These are phyloP conservation scores for Epinotia nisella DNA, from an alignment of 2,888 invertebrate species.

Conservation along the genomic window DNA sequence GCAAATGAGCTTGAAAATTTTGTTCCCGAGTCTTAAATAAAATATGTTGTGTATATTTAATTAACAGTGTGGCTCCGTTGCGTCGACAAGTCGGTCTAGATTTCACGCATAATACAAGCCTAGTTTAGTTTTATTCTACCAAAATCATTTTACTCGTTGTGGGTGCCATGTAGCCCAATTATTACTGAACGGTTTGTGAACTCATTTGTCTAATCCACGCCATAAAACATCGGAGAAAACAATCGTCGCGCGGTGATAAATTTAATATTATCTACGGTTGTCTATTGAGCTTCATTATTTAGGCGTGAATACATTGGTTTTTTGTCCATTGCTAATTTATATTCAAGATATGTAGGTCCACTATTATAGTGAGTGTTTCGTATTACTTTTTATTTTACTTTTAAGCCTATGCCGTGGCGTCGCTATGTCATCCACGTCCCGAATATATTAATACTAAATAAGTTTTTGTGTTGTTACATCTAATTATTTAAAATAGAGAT, in stretches of 20 bases:
- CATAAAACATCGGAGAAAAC: conserved; percentile 58
- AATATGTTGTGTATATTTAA: too few species aligned
- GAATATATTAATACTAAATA: conserved; percentile 78
- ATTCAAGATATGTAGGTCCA: conserved; percentile 71
- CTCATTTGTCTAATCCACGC: not conserved
- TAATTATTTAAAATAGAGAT: conserved; percentile 58
- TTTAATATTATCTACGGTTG: conserved; percentile 69
- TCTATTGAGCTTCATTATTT: conserved; percentile 63
- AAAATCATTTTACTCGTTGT: not conserved
- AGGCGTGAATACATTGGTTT: conserved; percentile 53
- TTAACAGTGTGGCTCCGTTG: too few species aligned
- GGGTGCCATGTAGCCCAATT: not conserved
- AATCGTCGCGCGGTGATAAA: conserved; percentile 72
- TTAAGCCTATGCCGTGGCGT: conserved; percentile 60
- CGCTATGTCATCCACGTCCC: conserved; percentile 63
- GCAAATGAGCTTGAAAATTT: too few species aligned
- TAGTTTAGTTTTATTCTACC: too few species aligned
- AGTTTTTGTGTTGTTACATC: conserved; percentile 58
- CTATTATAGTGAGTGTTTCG: conserved; percentile 64
- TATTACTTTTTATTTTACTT: conserved; percentile 59
- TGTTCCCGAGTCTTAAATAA: too few species aligned
- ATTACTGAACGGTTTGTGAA: not conserved
- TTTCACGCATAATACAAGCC: too few species aligned
- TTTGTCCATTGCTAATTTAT: conserved; percentile 69
- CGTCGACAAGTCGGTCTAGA: too few species aligned